Base-by-base conservation (phyloP, 2,888 invertebrate species). In the Teleogryllus oceanicus region DNA sequence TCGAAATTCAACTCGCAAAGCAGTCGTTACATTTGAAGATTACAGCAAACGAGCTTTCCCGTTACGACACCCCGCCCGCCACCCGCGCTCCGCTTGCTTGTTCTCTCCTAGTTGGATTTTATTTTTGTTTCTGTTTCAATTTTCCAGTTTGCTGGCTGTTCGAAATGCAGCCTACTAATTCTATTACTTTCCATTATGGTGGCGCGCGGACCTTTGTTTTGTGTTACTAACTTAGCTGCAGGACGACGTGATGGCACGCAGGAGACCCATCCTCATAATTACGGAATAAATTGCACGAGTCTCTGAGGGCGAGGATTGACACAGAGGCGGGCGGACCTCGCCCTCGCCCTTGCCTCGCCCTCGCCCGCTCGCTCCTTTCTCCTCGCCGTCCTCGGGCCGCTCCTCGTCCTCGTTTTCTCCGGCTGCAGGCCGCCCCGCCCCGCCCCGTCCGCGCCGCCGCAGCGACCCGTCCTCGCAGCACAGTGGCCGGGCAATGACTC, bases 141-240 rank as follows among this genome's bases (percentile, higher is more conserved):
- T 82, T 80, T 78, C 78, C 77, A 78, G 74, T 76, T 62, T 62
- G 62, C 62, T 62, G 62, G 16, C 62, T 62, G 62, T 62, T 62
- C 62, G 62, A 62, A 50, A 77, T 76, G 79, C 50, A 77, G 76
- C 76, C 74, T 77, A 78, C 82, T 82, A 82, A 83, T 83, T 83
- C 83, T 83, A 83, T 83, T 83, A 83, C 83, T 83, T 82, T 83
- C 82, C 82, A 83, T 83, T 83, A 83, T 81, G 74, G 74, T 4
- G 80, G 74, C 75, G 76, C 74, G 80, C 74, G 62, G n/a, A n/a
- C 62, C 62, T 62, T 62, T 62, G 75, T 78, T 49, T 74, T 78
- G 78, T 74, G 78, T 51, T 62, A 62, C 62, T 62, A 62, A 62
- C 62, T 78, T n/a, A 74, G 78, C 49, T 49, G 76, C 49, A 62